Conservation (phyloP, 2,797 vertebrate genomes). For the Hoplostethus atlanticus region DNA sequence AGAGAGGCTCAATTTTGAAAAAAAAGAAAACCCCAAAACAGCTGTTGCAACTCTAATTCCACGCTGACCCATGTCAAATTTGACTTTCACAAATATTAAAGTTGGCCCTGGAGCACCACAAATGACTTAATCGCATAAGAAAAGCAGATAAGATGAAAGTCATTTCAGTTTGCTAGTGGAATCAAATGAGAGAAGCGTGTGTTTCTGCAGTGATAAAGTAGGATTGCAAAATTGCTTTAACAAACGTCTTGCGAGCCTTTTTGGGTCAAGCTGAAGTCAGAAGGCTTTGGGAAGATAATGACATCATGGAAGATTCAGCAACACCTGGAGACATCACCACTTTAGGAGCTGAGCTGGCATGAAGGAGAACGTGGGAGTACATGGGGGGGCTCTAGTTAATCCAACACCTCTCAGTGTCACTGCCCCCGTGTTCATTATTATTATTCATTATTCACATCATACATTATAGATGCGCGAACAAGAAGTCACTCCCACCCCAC, state of each 20-base stretch:
- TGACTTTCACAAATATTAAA: conserved; percentile 27
- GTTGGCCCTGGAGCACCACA: background rate
- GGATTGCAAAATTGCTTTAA: conserved; percentile 14
- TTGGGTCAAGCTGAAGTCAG: conserved; percentile 7
- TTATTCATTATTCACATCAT: conserved; percentile 13
- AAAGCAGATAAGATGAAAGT: conserved; percentile 29
- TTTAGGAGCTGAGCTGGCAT: conserved; percentile 1
- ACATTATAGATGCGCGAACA: conserved; percentile 30
- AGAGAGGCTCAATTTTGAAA: background rate
- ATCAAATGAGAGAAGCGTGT: conserved; percentile 30
- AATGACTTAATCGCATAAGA: conserved; percentile 33
- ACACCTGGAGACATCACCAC: conserved; percentile 50
- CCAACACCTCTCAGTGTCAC: conserved; percentile 4
- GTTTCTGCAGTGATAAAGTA: background rate
- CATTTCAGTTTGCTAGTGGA: conserved; percentile 15
- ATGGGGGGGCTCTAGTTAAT: conserved; percentile 1
- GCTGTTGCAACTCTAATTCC: conserved; percentile 32
- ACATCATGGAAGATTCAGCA: conserved; percentile 63
- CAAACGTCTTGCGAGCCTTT: background rate
- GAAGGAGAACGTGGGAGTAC: conserved; percentile 1
- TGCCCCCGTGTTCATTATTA: background rate
- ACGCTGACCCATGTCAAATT: conserved; percentile 22
- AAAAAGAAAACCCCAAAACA: background rate
- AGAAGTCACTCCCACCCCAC: background rate
- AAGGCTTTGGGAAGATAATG: conserved; percentile 31